Evolutionary conservation across 2,113 vertebrate species (phyloP), one percentile per base, ranked within the genome.

Genomic region (Lasiurus borealis): DNA sequence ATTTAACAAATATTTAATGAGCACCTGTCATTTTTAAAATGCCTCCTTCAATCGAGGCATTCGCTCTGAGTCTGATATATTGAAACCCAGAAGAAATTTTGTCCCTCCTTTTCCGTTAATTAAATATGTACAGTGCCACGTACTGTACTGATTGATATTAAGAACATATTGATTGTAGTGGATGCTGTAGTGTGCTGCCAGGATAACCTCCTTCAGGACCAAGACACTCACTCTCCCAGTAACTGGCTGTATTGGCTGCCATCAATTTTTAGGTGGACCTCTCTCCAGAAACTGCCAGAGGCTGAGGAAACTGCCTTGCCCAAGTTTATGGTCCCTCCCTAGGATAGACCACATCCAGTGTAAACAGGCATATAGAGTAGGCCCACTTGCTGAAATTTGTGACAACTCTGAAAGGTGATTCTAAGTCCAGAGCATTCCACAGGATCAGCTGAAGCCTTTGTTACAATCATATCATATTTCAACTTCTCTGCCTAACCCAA

Each of bases 1-100:
- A 66, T 27, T 78, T 73, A 52, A 80, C 40, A 84, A 68, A 57
- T 88, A 50, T 52, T 91, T 90, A 77, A 73, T 1, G 13, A 84
- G 71, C 50, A 34, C 3, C 54, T 80, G 15, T 44, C 81, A 72
- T 95, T 96, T 73, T 71, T 19, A 85, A 84, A 92, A 91, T 85
- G 31, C 27, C 50, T 90, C 73, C 46, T 76, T n/a, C 29, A 86
- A 69, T 80, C 13, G 81, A 88, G 72, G 34, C 8, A 57, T 64
- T 90, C 80, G 18, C 18, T 85, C 57, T 95, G 59, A 69, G 15
- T 36, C 21, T 50, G 46, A 59, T 59, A 73, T 46, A 88, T 57
- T 89, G 14, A 93, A 78, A 31, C 21, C 16, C 15, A 46, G 12
- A 73, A 52, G 31, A 87, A 93, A 59, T 50, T 34, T 59, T 85